phyloP scores from a whole-genome alignment of 2,113 vertebrate genomes.

The Hippocampus barbouri region DNA sequence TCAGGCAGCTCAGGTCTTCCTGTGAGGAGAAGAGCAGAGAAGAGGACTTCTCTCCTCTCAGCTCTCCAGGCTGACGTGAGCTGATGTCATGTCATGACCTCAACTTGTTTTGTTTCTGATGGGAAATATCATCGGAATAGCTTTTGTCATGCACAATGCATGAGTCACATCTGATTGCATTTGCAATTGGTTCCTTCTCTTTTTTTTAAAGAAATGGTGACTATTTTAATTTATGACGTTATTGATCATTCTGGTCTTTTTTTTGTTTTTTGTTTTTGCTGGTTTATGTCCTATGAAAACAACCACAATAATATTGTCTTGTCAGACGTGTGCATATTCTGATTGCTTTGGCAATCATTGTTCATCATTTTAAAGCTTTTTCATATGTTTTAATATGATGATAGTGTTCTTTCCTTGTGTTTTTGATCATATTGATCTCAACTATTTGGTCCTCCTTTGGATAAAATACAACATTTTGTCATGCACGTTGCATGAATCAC shows the following conservation, averaged over 20 bases:
- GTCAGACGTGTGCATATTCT: constrained; percentile 26
- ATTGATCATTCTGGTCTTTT: constrained; percentile 6
- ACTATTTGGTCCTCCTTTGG: not conserved
- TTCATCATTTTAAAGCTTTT: not conserved
- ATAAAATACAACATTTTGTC: not conserved
- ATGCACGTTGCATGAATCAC: constrained; percentile 1
- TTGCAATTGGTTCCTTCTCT: not conserved
- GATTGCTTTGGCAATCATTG: constrained; percentile 19
- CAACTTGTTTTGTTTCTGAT: constrained; percentile 12
- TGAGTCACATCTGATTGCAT: constrained; percentile 1
- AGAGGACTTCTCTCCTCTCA: constrained; percentile 24
- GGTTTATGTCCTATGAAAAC: constrained; percentile 1
- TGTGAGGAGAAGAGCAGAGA: constrained; percentile 34
- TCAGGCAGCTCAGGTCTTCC: constrained; percentile 41
- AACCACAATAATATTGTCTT: not conserved
- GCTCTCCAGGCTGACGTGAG: constrained; percentile 18
- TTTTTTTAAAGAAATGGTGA: not conserved
- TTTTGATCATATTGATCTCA: constrained; percentile 17
- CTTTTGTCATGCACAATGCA: not conserved
- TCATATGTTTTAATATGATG: not conserved
- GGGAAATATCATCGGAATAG: not conserved
- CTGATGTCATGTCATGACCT: not conserved
- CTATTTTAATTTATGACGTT: not conserved
- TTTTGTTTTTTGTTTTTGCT: not conserved
- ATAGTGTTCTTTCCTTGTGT: not conserved